Conservation (phyloP, 2,888 invertebrate genomes). For the Oscheius sp. region DNA sequence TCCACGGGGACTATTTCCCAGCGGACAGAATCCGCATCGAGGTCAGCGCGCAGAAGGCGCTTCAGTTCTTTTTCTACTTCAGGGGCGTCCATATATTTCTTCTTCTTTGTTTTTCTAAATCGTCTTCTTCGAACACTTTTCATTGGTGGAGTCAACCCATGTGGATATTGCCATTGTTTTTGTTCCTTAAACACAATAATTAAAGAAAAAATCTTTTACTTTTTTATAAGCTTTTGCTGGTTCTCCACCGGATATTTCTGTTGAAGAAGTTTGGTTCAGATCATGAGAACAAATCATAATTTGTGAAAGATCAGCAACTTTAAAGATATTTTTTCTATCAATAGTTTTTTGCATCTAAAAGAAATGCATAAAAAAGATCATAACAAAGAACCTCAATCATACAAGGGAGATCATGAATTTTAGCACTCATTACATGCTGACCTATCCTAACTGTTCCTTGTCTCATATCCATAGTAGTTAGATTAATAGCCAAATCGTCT, state of each 20-base stretch:
- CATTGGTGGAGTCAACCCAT: conserved; percentile 92
- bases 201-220: neutral
- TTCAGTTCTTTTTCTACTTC: conserved; percentile 94
- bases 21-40: conserved; percentile 60
- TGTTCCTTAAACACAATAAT: conserved; percentile 77
- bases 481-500: conserved; percentile 55
- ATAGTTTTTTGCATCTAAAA: conserved; percentile 88
- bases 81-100: conserved; percentile 77
- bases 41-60: conserved; percentile 77
- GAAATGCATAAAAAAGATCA: neutral
- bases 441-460: conserved; percentile 57
- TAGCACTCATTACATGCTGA: conserved; percentile 52
- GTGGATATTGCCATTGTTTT: conserved; percentile 91
- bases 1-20: conserved; percentile 65
- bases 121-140: conserved; percentile 89
- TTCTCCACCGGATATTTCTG: neutral
- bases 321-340: conserved; percentile 94
- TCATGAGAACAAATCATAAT: conserved; percentile 71
- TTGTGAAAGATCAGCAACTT: conserved; percentile 95
- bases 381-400: conserved; percentile 54
- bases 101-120: conserved; percentile 76
- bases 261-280: conserved; percentile 14
- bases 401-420: conserved; percentile 65
- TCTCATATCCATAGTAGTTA: conserved; percentile 55
- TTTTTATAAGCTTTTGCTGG: conserved; percentile 3